phyloP scores from a whole-genome alignment of 1,140 invertebrate genomes.

The Planococcus citri region DNA sequence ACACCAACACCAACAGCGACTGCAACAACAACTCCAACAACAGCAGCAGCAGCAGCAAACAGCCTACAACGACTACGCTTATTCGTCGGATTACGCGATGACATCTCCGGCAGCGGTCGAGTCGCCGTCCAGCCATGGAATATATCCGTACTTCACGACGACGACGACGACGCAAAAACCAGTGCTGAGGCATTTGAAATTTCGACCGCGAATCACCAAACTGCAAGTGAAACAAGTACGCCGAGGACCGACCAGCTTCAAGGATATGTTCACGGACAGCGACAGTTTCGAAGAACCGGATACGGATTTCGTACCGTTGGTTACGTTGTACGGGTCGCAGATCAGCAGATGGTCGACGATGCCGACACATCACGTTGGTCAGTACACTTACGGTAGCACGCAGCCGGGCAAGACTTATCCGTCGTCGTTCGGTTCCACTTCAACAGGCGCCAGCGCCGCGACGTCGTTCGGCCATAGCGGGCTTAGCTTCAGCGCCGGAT shows the following conservation, averaged over 20 bases:
- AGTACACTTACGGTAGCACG: neutral
- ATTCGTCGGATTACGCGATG: neutral
- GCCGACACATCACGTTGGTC: neutral
- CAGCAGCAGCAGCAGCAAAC: neutral
- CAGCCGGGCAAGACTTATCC: neutral
- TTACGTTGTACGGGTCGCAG: neutral
- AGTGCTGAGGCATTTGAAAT: neutral
- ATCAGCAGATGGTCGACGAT: neutral
- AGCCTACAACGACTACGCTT: neutral
- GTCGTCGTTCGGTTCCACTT: neutral
- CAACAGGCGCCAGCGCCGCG: neutral
- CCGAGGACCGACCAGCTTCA: neutral
- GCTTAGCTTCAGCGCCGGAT: neutral
- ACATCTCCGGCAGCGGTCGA: neutral
- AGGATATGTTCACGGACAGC: neutral
- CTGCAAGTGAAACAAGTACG: neutral
- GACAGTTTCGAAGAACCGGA: neutral
- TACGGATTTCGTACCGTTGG: neutral
- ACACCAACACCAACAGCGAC: too few relatives aligned
- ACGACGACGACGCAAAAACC: neutral
- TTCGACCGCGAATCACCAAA: neutral
- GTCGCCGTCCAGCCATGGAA: neutral
- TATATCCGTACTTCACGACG: conserved; percentile 5
- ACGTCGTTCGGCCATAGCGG: neutral
- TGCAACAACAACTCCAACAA: too few relatives aligned